Evolutionary conservation across 2,113 vertebrate species (phyloP), one percentile per base, ranked within the genome.

Genomic region (Triplophysa dalaica): DNA sequence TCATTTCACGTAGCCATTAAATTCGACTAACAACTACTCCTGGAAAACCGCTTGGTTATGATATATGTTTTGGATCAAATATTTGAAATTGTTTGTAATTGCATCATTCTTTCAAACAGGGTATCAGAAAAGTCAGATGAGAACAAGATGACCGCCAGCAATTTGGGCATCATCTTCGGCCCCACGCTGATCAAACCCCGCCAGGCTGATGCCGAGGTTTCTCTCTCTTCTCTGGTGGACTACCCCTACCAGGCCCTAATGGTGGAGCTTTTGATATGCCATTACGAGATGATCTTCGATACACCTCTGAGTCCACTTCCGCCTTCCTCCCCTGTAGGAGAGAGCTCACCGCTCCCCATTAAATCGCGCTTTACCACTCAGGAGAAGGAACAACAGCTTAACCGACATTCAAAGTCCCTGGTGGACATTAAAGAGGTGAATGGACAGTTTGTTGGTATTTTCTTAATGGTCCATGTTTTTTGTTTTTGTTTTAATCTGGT

Each of bases 131-230:
- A 92, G 22, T 94, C 93, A 0, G 96, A 97, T 81, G 96, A 99
- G 92, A 99, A 99, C 75, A 99, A 98, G 89, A 99, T 99, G 98
- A 96, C 96, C 0, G 95, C 98, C 82, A 97, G 95, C 85, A 99
- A 99, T 82, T 91, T 99, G 73, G 97, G 97, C 0, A 96, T 99
- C 80, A 98, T 99, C 90, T 99, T 99, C 64, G 98, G 98, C 13
- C 98, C 98, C 7, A 99, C 95, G 5, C 93, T 99, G 56, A 94
- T 99, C 84, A 97, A 97, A 78, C 96, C 96, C 0, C 92, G 96
- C 79, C 96, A 97, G 86, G 92, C 94, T 0, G 93, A 97, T 43
- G 96, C 96, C 0, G 95, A 97, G 0, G 92, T 97, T 50, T 98
- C 96, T 38, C 92, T 98, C 22, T 98, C 97, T 0, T 98, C 97